Conservation (phyloP, 2,797 vertebrate species). For the Merluccius polli region DNA sequence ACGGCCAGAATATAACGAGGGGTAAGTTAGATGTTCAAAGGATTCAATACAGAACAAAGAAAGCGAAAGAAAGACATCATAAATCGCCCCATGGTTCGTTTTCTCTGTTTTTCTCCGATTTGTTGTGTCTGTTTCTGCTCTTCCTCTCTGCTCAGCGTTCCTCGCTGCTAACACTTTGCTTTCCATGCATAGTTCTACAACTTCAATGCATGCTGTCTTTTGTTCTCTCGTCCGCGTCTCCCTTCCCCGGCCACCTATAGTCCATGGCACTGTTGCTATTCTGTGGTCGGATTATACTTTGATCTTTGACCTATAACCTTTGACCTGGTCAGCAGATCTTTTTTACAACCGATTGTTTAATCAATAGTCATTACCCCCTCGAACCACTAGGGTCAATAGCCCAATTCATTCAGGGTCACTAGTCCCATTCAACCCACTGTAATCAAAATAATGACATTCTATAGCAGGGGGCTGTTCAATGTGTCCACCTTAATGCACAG, state of each 20-base stretch:
- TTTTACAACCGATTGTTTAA: slow-evolving; percentile 7
- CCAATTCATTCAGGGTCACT: slow-evolving; percentile 24
- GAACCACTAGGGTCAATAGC: slow-evolving; percentile 23
- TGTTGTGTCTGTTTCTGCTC: background rate
- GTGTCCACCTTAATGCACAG: slow-evolving; percentile 7
- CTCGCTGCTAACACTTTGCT: background rate
- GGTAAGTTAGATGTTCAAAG: background rate
- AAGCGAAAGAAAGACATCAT: background rate
- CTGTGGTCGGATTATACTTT: slow-evolving; percentile 18
- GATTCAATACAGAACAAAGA: background rate
- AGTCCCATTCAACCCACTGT: slow-evolving; percentile 32
- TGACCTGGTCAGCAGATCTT: slow-evolving; percentile 29
- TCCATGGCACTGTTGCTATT: background rate
- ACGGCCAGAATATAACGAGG: background rate
- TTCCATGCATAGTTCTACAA: background rate
- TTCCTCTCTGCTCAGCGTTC: background rate
- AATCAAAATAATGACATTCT: slow-evolving; percentile 35
- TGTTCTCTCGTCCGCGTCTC: background rate
- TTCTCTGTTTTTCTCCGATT: background rate
- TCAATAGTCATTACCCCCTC: slow-evolving; percentile 31
- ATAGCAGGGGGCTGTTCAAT: slow-evolving; percentile 20
- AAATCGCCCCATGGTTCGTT: background rate
- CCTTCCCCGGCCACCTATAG: background rate
- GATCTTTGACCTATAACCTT: slow-evolving; percentile 39
- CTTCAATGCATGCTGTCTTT: background rate